Base-by-base conservation (phyloP, 2,113 vertebrate genomes). In the Aix galericulata region DNA sequence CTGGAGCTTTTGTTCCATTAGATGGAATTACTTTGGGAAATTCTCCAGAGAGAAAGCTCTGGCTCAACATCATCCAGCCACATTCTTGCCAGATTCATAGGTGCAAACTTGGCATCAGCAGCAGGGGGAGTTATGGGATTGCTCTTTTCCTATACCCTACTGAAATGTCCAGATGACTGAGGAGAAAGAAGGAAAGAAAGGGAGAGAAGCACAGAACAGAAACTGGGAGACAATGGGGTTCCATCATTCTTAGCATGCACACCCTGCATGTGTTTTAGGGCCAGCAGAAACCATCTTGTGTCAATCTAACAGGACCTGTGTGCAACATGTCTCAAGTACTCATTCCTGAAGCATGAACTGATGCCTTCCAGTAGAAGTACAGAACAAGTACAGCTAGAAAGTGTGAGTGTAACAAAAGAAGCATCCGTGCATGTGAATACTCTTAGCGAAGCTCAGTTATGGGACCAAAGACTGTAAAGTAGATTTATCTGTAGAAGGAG, bases 11-110 rank as follows among this genome's bases (percentile, higher is more conserved):
- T 62, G 77, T 94, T 91, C 91, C 2, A 0, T 77, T 82, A 31
- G 80, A 36, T 94, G 87, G 96, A 97, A 97, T 97, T 96, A 72
- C 82, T 93, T 88, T 0, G 76, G 92, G 67, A 96, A 95, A 60
- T 14, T 20, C 87, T 96, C 87, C 89, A n/a, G 94, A 58, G 63
- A 62, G 40, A 67, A 88, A 52, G 11, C 44, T 56, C 66, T 91
- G 92, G 93, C 91, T 96, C 8, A 0, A 20, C 11, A 8, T 55
- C 27, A 77, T 42, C 55, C 68, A 82, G 36, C 42, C 58, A 59
- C 11, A 32, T 76, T 92, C 80, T 63, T 73, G 58, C 42, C 11
- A 59, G 56, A 68, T 46, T 78, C 56, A 15, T 50, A 71, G 91
- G 86, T 72, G 38, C 38, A 69, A 62, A 55, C 9, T 83, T 85